Percentiles rank a stretch among this genome's conserved stretches.
These are phyloP conservation scores for Eudasyphora cyanicolor DNA, from an alignment of 2,888 invertebrate genomes.

Conservation along the genomic window DNA sequence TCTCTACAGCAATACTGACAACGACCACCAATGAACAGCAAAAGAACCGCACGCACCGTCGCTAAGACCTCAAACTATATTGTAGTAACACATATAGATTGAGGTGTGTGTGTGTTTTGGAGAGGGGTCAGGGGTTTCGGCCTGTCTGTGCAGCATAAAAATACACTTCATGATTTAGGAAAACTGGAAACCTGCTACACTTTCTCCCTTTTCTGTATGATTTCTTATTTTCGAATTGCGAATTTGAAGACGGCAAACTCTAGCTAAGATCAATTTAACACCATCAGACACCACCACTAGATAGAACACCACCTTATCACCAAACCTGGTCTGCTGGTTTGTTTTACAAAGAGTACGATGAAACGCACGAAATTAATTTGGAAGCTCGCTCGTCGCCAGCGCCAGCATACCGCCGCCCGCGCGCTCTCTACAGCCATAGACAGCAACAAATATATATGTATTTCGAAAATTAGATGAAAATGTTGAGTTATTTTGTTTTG, in stretches of 20 bases:
- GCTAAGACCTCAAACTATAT: conserved; percentile 48
- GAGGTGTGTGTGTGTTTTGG: no score
- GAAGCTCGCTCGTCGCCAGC: conserved; percentile 42
- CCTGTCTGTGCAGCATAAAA: no score
- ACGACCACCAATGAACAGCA: conserved; percentile 48
- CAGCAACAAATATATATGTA: background rate
- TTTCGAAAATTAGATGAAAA: conserved; percentile 32
- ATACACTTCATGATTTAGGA: conserved; percentile 25
- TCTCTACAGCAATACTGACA: conserved; percentile 47
- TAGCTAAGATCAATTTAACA: conserved; percentile 57
- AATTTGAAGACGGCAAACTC: conserved; percentile 56
- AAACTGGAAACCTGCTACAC: conserved; percentile 59
- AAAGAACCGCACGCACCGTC: conserved; percentile 35
- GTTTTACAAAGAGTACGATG: conserved; percentile 49
- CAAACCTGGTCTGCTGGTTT: conserved; percentile 39
- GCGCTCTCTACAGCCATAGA: conserved; percentile 45
- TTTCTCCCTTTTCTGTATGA: no score
- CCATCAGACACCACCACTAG: conserved; percentile 30
- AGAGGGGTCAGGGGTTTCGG: background rate
- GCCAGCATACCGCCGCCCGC: conserved; percentile 41
- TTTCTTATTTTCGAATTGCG: conserved; percentile 18
- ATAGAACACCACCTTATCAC: conserved; percentile 41
- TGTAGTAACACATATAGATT: no score
- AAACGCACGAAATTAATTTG: conserved; percentile 53
- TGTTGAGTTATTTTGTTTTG: no score